Base-by-base conservation (phyloP, 2,888 invertebrate genomes). In the Andrena dorsata region DNA sequence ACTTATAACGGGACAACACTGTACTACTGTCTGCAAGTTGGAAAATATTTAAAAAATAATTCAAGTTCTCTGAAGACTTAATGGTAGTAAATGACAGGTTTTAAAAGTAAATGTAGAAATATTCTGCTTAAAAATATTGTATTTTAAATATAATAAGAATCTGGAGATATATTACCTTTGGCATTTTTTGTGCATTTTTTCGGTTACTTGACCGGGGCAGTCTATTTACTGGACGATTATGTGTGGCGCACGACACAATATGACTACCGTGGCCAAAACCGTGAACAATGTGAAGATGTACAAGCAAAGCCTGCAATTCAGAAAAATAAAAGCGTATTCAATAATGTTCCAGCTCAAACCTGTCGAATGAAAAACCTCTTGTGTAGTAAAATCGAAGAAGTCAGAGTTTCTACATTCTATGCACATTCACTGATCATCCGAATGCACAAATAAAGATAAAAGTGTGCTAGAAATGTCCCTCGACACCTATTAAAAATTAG, bases 281-380 rank as follows among this genome's bases (percentile, higher is more conserved):
- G 98, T 98, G 95, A 98, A 98, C 94, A 98, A 95, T 85, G 98
- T 98, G 95, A 99, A 99, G 94, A 98, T 97, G 95, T 98, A 97
- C 95, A 99, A 96, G 95, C 99, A 99, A 95, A 98, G 97, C 95
- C 97, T 96, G 82, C 5, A 83, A 83, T 53, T 82, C 94, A 93
- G 89, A 88, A 71, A 51, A 85, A 75, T 41, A 80, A 60, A 30
- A 49, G 7, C 23, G 6, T n/a, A 76, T 56, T 53, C 28, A 60
- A 30, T 5, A 7, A 35, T 13, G 28, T 60, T 6, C 2, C 20
- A 23, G 51, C 47, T 26, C 4, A 0, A 53, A n/a, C 6, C 47
- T 13, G 10, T 8, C 23, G 10, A 56, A 56, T 56, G 1, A 56
- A 56, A 56, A 10, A 56, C 4, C 56, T 56, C 1, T 56, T 6